Conservation (phyloP, 2,888 invertebrate species). For the Sylvicola fuscatus region DNA sequence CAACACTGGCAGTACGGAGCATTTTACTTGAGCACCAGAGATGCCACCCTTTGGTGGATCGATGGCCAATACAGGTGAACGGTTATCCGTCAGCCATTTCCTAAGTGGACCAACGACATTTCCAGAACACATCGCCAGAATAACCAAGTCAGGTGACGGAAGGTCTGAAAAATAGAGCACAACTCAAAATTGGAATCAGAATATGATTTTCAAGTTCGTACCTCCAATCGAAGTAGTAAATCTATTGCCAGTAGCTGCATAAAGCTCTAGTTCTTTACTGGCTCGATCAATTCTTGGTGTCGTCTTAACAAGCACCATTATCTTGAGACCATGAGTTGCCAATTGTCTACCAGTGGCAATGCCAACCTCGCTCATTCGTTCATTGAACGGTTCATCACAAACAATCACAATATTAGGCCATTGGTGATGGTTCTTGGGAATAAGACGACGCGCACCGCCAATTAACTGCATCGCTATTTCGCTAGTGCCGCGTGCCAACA, state of each 20-base stretch:
- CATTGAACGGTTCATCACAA: constrained; percentile 43
- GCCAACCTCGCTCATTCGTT: constrained; percentile 37
- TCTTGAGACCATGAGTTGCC: constrained; percentile 60
- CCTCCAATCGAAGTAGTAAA: constrained; percentile 30
- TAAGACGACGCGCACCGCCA: constrained; percentile 67
- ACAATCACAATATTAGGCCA: constrained; percentile 62
- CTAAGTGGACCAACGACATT: constrained; percentile 29
- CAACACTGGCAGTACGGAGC: constrained; percentile 47
- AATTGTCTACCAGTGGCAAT: constrained; percentile 60
- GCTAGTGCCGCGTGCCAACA: constrained; percentile 63
- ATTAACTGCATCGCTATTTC: constrained; percentile 67
- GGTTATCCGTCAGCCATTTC: constrained; percentile 47
- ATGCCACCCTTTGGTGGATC: constrained; percentile 54
- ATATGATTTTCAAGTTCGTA: constrained; percentile 7
- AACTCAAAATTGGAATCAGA: no score
- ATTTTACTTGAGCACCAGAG: constrained; percentile 36
- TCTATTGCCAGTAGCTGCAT: constrained; percentile 40
- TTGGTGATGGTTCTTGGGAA: constrained; percentile 75
- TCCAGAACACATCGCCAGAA: constrained; percentile 20
- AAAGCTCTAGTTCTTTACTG: constrained; percentile 36
- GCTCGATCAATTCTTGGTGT: constrained; percentile 26
- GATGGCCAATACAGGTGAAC: constrained; percentile 51
- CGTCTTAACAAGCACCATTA: constrained; percentile 33
- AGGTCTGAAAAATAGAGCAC: no score
- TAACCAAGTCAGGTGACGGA: constrained; percentile 25